Conservation (phyloP, 2,113 vertebrate genomes). For the Parus major region DNA sequence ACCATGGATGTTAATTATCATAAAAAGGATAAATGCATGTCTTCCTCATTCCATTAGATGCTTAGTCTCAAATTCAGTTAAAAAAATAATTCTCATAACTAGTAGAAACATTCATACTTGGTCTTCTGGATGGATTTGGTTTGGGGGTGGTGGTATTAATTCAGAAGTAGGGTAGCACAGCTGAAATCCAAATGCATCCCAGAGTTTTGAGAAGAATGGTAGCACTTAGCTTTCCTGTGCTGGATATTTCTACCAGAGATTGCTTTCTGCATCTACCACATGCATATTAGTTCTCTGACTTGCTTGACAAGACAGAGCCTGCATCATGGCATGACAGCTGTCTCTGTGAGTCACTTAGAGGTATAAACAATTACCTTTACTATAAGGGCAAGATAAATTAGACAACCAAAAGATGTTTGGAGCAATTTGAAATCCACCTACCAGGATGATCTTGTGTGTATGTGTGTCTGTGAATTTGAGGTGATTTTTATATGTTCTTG, state of each 20-base stretch:
- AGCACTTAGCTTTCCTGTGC: background rate
- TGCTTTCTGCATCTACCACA: background rate
- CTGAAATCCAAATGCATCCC: background rate
- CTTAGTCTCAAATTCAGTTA: background rate
- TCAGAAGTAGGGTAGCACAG: background rate
- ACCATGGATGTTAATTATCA: background rate
- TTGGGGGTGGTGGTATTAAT: background rate
- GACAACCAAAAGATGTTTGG: background rate
- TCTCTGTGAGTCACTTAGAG: background rate
- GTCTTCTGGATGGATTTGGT: background rate
- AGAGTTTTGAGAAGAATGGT: background rate
- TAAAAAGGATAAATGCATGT: background rate
- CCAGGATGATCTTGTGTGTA: background rate
- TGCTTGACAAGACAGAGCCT: background rate
- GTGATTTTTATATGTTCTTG: background rate
- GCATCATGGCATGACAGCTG: background rate
- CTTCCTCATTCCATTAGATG: background rate
- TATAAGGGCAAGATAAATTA: slow-evolving; percentile 13
- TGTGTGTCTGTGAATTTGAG: background rate
- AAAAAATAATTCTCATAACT: background rate
- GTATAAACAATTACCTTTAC: background rate
- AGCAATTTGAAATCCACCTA: background rate
- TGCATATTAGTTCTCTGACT: background rate
- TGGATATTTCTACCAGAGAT: background rate
- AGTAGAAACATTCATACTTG: background rate